Conservation (phyloP, 1,140 invertebrate species). For the Paraescarpia echinospica region DNA sequence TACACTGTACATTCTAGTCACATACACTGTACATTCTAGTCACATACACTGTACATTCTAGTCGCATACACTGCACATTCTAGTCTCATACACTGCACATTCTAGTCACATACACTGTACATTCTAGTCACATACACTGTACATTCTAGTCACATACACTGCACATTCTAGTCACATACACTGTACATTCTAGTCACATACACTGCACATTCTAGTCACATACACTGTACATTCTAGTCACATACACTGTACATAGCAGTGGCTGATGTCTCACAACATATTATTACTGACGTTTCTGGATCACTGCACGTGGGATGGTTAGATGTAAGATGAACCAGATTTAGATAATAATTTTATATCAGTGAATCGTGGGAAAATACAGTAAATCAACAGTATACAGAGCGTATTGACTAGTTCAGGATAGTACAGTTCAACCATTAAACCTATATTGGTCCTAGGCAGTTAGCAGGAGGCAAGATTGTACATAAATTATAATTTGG, state of each 20-base stretch:
- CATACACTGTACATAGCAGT: background rate
- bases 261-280: background rate
- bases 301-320: background rate
- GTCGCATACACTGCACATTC: background rate
- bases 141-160: background rate
- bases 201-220: background rate
- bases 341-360: background rate
- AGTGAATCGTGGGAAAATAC: background rate
- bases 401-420: background rate
- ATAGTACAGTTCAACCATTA: background rate
- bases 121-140: background rate
- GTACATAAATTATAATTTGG: too few species aligned
- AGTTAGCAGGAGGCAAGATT: background rate
- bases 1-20: background rate
- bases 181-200: background rate
- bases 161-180: background rate
- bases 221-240: background rate
- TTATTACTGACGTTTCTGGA: background rate
- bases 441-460: background rate
- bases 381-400: background rate
- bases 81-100: background rate
- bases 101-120: background rate
- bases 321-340: background rate
- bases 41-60: background rate
- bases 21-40: background rate